Evolutionary conservation across 2,113 vertebrate genomes (phyloP).

Genomic region (Etheostoma cragini): DNA sequence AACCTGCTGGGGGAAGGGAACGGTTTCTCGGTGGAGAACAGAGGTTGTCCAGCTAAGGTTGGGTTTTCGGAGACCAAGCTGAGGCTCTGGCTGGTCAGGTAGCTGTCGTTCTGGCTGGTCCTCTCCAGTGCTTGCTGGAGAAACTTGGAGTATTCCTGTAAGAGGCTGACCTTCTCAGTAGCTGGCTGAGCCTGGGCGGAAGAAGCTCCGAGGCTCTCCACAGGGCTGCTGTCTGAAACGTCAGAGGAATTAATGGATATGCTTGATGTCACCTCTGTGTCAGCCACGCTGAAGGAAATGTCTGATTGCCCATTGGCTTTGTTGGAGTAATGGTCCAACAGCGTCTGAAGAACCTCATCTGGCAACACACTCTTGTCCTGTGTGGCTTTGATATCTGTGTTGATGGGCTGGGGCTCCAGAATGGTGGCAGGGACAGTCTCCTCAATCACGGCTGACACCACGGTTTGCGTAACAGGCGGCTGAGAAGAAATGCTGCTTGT

Average conservation of each 20-base stretch:
- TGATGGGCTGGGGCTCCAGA: constrained; percentile 91
- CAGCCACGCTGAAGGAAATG: constrained; percentile 94
- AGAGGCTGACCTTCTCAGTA: constrained; percentile 94
- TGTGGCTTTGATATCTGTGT: constrained; percentile 91
- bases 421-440: constrained; percentile 92
- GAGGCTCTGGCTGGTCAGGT: constrained; percentile 97
- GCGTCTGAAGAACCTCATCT: constrained; percentile 96
- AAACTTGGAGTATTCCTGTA: constrained; percentile 99
- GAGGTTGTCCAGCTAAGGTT: constrained; percentile 90
- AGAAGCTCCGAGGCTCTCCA: constrained; percentile 85
- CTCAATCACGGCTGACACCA: constrained; percentile 93
- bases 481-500: constrained; percentile 93
- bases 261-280: constrained; percentile 97
- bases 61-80: constrained; percentile 95
- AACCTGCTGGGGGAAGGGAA: constrained; percentile 94
- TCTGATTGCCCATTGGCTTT: constrained; percentile 97
- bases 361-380: constrained; percentile 97
- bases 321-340: constrained; percentile 97
- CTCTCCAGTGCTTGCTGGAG: constrained; percentile 98
- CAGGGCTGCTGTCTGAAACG: constrained; percentile 90
- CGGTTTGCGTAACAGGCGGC: constrained; percentile 90
- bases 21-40: constrained; percentile 96
- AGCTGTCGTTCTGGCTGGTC: constrained; percentile 99
- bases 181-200: constrained; percentile 89
- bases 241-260: constrained; percentile 97